A percentile compares a stretch with the other conserved stretches of the same genome.
These are phyloP conservation scores for Mus spretus DNA, from an alignment of 2,797 vertebrate genomes.

Conservation along the genomic window DNA sequence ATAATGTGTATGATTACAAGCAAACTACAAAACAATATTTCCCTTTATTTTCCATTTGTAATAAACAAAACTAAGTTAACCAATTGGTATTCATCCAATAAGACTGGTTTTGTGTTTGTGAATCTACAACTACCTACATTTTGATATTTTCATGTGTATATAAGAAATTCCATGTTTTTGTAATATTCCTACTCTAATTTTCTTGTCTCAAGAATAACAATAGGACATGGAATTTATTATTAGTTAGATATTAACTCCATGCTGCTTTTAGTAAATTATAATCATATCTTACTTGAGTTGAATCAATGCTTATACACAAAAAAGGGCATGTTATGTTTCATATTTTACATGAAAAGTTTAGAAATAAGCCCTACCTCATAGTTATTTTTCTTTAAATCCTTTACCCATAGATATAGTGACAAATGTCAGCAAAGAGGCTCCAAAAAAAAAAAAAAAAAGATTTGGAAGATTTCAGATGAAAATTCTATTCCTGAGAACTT, in stretches of 20 bases:
- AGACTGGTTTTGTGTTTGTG: not conserved
- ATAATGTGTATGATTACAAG: not conserved
- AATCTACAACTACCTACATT: not conserved
- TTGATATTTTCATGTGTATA: not conserved
- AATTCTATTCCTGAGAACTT: slow-evolving; percentile 69
- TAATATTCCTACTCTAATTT: not conserved
- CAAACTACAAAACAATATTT: not conserved
- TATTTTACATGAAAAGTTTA: not conserved
- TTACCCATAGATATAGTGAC: not conserved
- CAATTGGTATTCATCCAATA: not conserved
- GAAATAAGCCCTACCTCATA: not conserved
- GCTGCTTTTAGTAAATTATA: not conserved
- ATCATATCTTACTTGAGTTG: slow-evolving; percentile 12
- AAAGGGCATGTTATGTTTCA: not conserved
- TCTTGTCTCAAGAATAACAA: not conserved
- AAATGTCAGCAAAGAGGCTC: slow-evolving; percentile 27
- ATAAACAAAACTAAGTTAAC: not conserved
- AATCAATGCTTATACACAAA: not conserved
- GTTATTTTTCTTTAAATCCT: not conserved
- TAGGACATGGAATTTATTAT: not conserved
- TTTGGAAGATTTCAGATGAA: slow-evolving; percentile 54
- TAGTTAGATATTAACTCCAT: not conserved
- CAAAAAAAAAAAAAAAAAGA: not conserved
- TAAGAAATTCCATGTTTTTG: not conserved
- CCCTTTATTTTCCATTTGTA: not conserved